Evolutionary conservation across 2,888 invertebrate genomes (phyloP), one percentile per base, ranked within the genome.

Genomic region (Rhorus exstirpatorius): DNA sequence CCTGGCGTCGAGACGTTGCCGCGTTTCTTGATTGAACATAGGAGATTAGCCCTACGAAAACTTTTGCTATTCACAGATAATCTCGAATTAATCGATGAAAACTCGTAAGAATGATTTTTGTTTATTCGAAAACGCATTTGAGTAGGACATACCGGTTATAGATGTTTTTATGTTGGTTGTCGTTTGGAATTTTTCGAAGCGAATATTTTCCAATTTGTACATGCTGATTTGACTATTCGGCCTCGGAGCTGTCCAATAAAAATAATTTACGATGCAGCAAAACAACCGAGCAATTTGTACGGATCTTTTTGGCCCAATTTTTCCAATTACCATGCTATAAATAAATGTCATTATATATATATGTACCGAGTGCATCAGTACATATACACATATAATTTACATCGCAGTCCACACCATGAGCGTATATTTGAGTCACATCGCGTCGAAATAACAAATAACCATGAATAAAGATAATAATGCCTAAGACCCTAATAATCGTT

Each of bases 241-340:
- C 4, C 17, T 14, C 31, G 6, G 21, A 2, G 7, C n/a, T 31
- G 4, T 26, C 1, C 24, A n/a, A 26, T 26, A n/a, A 26, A 68
- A 70, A 61, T 2, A 44, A 53, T 31, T 19, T 8, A 51, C 19
- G 53, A 31, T 70, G 6, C 12, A 44, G 58, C 41, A 14, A 61
- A 49, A 68, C 77, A 61, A 70, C n/a, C 41, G 38, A 7, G 70
- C 61, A 51, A 60, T 61, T 68, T 77, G 61, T 60, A 44, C 21
- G 38, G 7, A 8, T 8, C 38, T 17, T 41, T 68, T 31, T 24
- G 41, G 21, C 24, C 61, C 60, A 77, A 70, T 70, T 77, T 53
- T 41, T 14, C 35, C 31, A 46, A 76, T 53, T 17, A 12, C 8
- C 35, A 14, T 8, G 53, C n/a, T 58, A 21, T 46, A 31, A 49